phyloP scores from a whole-genome alignment of 2,797 vertebrate species.

The Borostomias antarcticus region DNA sequence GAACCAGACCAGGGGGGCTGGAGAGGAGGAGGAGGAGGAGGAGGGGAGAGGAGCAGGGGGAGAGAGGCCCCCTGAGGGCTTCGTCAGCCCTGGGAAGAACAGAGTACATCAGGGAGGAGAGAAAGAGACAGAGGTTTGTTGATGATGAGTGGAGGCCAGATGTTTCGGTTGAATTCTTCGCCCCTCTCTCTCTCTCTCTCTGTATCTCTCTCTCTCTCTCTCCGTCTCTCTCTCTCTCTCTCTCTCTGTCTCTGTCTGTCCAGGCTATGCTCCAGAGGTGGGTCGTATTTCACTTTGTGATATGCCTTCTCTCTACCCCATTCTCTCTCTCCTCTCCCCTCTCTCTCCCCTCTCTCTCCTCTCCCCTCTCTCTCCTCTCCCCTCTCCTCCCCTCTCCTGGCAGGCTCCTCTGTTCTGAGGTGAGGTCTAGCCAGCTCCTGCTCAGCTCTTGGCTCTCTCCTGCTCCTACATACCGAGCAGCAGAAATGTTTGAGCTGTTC shows the following conservation, averaged over 20 bases:
- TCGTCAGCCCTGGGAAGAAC: neutral
- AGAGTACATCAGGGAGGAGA: neutral
- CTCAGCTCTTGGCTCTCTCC: constrained; percentile 13
- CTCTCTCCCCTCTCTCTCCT: constrained; percentile 27
- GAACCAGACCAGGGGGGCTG: neutral
- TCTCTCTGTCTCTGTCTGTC: constrained; percentile 38
- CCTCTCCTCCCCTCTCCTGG: constrained; percentile 39
- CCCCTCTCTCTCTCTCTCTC: constrained; percentile 13
- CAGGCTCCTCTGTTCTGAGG: constrained; percentile 13
- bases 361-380: constrained; percentile 25
- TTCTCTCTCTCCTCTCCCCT: neutral
- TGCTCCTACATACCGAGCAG: constrained; percentile 20
- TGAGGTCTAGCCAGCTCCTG: constrained; percentile 25
- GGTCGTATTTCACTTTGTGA: constrained; percentile 62
- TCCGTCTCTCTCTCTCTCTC: constrained; percentile 14
- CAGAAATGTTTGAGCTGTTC: neutral
- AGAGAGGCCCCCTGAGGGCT: neutral
- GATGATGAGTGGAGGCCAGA: constrained; percentile 22
- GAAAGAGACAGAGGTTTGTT: constrained; percentile 8
- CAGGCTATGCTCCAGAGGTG: constrained; percentile 45
- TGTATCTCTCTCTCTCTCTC: too few species aligned
- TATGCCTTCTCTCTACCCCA: constrained; percentile 22
- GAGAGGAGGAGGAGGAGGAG: constrained; percentile 2
- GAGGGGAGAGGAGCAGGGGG: constrained; percentile 10
- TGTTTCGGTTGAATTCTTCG: constrained; percentile 18